Percentiles rank a stretch among this genome's conserved stretches.
Evolutionary conservation across 2,888 invertebrate species (phyloP).

Genomic region (Copidosoma aretas): DNA sequence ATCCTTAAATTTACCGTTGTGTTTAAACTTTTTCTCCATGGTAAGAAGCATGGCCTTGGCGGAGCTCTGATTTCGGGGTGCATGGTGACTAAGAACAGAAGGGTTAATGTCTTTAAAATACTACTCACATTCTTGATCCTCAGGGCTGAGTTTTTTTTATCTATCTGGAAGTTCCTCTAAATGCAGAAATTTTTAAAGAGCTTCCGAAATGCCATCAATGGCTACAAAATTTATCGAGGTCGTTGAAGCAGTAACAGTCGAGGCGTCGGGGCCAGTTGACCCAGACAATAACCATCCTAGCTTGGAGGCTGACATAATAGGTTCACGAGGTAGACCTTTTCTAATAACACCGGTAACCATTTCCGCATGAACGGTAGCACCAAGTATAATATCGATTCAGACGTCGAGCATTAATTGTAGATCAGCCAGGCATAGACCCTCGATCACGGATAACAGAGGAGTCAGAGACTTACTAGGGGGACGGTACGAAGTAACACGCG

Average conservation of each 20-base stretch:
- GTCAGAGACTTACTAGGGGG: too few relatives aligned
- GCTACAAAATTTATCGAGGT: not conserved
- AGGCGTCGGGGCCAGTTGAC: not conserved
- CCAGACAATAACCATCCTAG: not conserved
- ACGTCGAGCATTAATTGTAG: not conserved
- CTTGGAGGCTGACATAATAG: not conserved
- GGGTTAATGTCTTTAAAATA: too few relatives aligned
- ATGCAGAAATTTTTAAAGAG: not conserved
- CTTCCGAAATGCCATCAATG: not conserved
- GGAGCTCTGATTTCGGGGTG: too few relatives aligned
- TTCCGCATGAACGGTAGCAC: not conserved
- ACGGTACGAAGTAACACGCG: too few relatives aligned
- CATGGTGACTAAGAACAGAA: too few relatives aligned
- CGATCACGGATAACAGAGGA: too few relatives aligned
- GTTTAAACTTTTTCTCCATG: too few relatives aligned
- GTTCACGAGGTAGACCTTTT: not conserved
- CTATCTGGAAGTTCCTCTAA: not conserved
- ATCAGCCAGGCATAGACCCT: too few relatives aligned
- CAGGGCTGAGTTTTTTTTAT: not conserved
- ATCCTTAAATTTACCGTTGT: too few relatives aligned
- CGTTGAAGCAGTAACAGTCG: not conserved
- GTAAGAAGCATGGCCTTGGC: too few relatives aligned
- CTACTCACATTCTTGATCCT: not conserved
- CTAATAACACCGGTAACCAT: not conserved
- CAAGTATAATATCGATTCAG: not conserved